Conservation (phyloP, 2,113 vertebrate species). For the Cavia porcellus region DNA sequence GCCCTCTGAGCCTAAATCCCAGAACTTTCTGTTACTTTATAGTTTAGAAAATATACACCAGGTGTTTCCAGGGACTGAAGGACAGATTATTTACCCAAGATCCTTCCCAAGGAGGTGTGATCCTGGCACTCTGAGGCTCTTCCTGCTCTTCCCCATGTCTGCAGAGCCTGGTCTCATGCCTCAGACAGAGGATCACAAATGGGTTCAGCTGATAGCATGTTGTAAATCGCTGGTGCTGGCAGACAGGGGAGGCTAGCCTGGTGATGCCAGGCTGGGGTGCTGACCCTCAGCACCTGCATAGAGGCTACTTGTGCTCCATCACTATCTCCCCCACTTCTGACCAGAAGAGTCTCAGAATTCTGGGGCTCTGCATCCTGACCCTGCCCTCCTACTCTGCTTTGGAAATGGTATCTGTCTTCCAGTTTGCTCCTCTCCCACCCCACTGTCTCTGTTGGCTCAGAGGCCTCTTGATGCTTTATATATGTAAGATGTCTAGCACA, state of each 20-base stretch:
- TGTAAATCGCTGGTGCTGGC: neutral
- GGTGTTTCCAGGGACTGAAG: neutral
- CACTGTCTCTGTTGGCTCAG: neutral
- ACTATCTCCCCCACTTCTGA: neutral
- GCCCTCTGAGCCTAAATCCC: neutral
- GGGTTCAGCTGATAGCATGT: neutral
- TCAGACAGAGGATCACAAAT: neutral
- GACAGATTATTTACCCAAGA: neutral
- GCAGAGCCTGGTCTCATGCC: neutral
- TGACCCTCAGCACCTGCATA: neutral
- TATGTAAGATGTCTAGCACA: conserved; percentile 44
- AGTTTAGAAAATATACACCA: neutral
- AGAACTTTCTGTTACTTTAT: neutral
- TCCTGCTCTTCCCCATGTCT: neutral
- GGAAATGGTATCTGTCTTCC: neutral
- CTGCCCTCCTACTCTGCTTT: neutral
- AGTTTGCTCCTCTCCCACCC: neutral
- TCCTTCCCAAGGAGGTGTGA: accelerated
- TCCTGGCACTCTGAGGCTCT: neutral
- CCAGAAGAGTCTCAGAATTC: neutral
- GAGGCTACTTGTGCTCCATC: neutral
- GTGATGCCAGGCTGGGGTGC: neutral
- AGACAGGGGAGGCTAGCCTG: neutral
- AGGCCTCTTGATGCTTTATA: neutral
- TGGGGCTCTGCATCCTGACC: neutral